Evolutionary conservation across 1,140 invertebrate species (phyloP).

Genomic region (Pseudomyrmex cubaensis): DNA sequence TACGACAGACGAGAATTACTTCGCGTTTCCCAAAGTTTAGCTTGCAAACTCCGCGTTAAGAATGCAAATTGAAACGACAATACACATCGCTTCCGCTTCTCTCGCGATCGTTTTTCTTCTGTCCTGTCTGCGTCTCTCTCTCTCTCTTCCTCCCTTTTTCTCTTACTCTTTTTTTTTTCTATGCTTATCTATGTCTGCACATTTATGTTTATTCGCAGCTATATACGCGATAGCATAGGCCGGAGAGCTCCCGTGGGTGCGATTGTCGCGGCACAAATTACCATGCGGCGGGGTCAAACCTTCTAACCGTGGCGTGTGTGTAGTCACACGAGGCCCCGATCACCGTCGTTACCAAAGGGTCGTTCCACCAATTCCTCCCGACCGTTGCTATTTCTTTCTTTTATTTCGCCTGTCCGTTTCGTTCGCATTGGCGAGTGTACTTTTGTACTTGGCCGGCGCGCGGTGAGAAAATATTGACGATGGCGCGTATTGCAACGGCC

Average conservation of each 20-base stretch:
- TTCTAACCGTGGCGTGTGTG: slow-evolving; percentile 30
- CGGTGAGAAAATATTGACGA: slow-evolving; percentile 18
- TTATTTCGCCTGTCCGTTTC: not conserved
- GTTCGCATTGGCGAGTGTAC: slow-evolving; percentile 7
- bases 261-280: slow-evolving; percentile 75
- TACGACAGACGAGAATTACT: slow-evolving; percentile 4
- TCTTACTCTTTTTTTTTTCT: not conserved
- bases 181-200: slow-evolving; percentile 43
- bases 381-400: not conserved
- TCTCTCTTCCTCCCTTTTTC: too few species aligned
- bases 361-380: slow-evolving; percentile 54
- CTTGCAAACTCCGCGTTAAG: slow-evolving; percentile 18
- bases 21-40: not conserved
- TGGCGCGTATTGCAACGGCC: slow-evolving; percentile 4
- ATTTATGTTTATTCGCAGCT: slow-evolving; percentile 8
- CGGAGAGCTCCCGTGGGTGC: slow-evolving; percentile 70
- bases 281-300: slow-evolving; percentile 67
- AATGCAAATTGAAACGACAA: slow-evolving; percentile 21
- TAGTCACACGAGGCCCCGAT: slow-evolving; percentile 32
- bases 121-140: not conserved
- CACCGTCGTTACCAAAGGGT: slow-evolving; percentile 47
- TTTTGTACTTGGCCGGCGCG: not conserved
- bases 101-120: slow-evolving; percentile 8
- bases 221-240: slow-evolving; percentile 39
- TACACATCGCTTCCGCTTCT: not conserved